These are phyloP conservation scores for Actinia equina DNA, from an alignment of 64 coral and sea anemone genomes.

Conservation along the genomic window DNA sequence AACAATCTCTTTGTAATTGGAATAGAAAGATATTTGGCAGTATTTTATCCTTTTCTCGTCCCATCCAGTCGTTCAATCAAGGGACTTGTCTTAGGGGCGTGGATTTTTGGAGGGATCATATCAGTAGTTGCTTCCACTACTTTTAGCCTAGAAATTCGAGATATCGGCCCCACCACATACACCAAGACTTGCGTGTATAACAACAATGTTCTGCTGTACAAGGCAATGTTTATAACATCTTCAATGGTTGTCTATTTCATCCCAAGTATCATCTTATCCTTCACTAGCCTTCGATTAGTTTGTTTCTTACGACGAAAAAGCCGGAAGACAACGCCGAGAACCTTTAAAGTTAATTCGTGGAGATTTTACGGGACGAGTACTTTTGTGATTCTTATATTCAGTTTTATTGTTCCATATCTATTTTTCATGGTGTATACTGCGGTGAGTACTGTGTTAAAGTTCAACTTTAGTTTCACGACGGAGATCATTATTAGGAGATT, in stretches of 20 bases:
- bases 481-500: neutral
- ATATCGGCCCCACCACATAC: neutral
- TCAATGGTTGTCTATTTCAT: neutral
- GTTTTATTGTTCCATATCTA: neutral
- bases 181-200: neutral
- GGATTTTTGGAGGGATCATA: neutral
- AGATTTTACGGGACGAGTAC: neutral
- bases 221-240: neutral
- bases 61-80: neutral
- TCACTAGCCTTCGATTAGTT: neutral
- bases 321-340: neutral
- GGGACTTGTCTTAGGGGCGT: neutral
- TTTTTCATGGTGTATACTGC: neutral
- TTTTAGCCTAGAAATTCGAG: neutral
- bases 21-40: slow-evolving; percentile 11
- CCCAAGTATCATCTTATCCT: neutral
- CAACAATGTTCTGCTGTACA: neutral
- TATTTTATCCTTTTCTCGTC: neutral
- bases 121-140: neutral
- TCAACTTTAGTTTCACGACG: neutral
- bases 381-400: slow-evolving; percentile 2
- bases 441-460: neutral
- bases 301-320: neutral
- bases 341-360: neutral
- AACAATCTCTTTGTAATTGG: slow-evolving; percentile 22